These are phyloP conservation scores for Atethmia centrago DNA, from an alignment of 2,888 invertebrate genomes.

Conservation along the genomic window DNA sequence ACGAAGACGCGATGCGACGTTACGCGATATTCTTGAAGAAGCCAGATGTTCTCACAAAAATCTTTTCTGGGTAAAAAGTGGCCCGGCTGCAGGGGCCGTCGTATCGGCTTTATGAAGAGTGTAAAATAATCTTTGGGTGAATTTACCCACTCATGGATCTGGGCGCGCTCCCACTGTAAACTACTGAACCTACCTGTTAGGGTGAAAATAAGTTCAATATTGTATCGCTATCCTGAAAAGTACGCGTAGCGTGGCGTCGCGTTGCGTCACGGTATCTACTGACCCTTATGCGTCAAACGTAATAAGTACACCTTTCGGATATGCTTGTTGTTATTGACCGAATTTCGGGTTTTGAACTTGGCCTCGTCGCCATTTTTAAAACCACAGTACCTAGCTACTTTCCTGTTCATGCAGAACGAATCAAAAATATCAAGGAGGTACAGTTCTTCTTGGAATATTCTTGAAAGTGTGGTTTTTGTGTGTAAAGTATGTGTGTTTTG, in stretches of 20 bases:
- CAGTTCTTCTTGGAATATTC: slow-evolving; percentile 6
- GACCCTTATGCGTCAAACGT: slow-evolving; percentile 14
- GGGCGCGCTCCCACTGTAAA: not conserved
- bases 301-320: slow-evolving; percentile 24
- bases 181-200: not conserved
- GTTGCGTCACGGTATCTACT: slow-evolving; percentile 5
- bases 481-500: not conserved
- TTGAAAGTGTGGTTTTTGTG: not conserved
- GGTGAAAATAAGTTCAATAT: not conserved
- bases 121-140: not conserved
- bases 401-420: slow-evolving; percentile 37
- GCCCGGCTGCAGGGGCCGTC: not conserved
- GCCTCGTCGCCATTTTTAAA: slow-evolving; percentile 55
- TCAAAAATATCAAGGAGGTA: not conserved
- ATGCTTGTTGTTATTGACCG: slow-evolving; percentile 71
- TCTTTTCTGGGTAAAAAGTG: not conserved
- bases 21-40: not conserved
- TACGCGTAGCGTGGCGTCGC: not conserved
- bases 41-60: not conserved
- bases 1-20: not conserved
- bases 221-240: not conserved
- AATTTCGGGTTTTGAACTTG: slow-evolving; percentile 69
- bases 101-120: not conserved
- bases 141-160: no score
- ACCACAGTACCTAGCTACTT: slow-evolving; percentile 21